These are phyloP conservation scores for Villa cingulata DNA, from an alignment of 2,888 invertebrate genomes.

Conservation along the genomic window DNA sequence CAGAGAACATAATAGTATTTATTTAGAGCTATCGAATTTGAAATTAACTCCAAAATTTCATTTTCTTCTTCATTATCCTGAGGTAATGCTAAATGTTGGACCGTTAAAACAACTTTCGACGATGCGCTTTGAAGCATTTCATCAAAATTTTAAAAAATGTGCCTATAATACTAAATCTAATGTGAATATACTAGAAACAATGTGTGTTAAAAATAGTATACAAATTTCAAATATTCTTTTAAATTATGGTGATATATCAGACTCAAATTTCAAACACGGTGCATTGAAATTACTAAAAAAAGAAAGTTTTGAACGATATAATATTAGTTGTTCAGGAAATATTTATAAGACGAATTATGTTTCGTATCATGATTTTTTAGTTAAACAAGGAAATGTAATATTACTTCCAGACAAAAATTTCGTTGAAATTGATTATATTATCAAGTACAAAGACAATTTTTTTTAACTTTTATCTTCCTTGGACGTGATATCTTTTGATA, in stretches of 20 bases:
- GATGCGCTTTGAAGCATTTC: conserved; percentile 15
- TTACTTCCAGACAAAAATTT: not conserved
- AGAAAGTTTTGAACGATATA: not conserved
- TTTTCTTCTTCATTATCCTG: conserved; percentile 16
- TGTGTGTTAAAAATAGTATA: conserved; percentile 1
- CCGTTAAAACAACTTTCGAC: conserved; percentile 12
- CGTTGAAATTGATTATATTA: not conserved
- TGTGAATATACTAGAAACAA: conserved; percentile 1
- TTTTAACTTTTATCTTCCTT: not conserved
- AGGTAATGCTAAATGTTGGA: conserved; percentile 13
- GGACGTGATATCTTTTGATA: not conserved
- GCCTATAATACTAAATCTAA: not conserved
- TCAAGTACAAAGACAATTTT: not conserved
- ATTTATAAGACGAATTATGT: not conserved
- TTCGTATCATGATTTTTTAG: not conserved
- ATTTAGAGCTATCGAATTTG: conserved; percentile 8
- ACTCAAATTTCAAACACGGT: not conserved
- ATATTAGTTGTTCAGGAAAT: not conserved
- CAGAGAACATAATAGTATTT: conserved; percentile 12
- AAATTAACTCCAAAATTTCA: conserved; percentile 16
- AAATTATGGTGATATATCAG: conserved; percentile 1
- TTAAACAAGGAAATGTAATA: not conserved
- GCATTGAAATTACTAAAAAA: not conserved
- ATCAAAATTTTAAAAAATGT: conserved; percentile 12
- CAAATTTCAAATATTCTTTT: not conserved